Evolutionary conservation across 2,113 vertebrate species (phyloP).

Genomic region (Podilymbus podiceps): DNA sequence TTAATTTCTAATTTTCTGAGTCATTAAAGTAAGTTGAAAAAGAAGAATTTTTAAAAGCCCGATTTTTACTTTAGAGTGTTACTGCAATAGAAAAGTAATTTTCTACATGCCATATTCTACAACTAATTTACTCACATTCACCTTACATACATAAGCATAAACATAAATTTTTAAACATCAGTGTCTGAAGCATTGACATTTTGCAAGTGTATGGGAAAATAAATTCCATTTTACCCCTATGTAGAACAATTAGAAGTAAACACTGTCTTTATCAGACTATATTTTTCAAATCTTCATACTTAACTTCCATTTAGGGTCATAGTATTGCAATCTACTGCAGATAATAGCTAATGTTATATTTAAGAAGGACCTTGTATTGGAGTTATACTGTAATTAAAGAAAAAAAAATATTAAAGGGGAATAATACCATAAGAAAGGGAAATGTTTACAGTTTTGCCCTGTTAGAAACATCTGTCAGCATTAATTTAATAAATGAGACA

Average conservation of each 20-base stretch:
- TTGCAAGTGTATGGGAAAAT: background rate
- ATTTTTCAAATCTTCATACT: background rate
- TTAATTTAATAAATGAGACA: background rate
- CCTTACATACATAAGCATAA: background rate
- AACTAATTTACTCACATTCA: background rate
- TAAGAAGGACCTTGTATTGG: background rate
- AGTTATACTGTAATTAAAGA: background rate
- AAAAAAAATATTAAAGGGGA: background rate
- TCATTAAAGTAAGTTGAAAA: background rate
- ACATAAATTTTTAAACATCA: background rate
- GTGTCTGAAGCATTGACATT: background rate
- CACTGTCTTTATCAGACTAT: background rate
- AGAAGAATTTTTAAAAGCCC: background rate
- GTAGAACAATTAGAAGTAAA: background rate
- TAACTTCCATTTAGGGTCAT: background rate
- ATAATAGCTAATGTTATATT: background rate
- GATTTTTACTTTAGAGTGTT: background rate
- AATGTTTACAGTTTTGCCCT: background rate
- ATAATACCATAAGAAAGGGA: background rate
- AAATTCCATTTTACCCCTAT: background rate
- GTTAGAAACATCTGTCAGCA: background rate
- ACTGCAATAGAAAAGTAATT: background rate
- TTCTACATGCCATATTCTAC: background rate
- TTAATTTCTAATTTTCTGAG: background rate
- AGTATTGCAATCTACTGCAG: background rate